Conservation (phyloP, 2,888 invertebrate genomes). For the Tanypteryx hageni region DNA sequence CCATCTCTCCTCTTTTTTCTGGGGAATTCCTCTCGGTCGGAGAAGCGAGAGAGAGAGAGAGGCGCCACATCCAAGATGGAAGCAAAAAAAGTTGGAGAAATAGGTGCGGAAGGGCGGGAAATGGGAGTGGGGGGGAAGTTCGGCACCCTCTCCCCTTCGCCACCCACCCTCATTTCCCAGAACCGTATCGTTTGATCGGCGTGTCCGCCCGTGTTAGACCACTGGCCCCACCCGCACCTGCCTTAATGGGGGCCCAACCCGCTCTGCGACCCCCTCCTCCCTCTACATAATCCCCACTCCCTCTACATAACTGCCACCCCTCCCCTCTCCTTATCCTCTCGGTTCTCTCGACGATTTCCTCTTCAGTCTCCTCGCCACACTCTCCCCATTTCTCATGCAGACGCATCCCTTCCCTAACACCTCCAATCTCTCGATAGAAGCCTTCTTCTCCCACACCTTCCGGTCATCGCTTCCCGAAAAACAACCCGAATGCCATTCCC, state of each 20-base stretch:
- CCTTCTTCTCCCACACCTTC: neutral
- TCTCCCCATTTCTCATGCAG: no score
- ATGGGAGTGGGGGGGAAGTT: no score
- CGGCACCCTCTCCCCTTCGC: neutral
- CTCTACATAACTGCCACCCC: no score
- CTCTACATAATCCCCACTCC: neutral
- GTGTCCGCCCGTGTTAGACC: slow-evolving; percentile 6
- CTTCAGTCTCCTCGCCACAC: no score
- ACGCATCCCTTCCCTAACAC: no score
- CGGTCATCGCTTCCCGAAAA: neutral
- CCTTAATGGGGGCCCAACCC: neutral
- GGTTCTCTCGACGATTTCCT: no score
- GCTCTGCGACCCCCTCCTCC: neutral
- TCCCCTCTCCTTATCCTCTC: neutral
- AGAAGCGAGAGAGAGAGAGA: neutral
- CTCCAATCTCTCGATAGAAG: neutral
- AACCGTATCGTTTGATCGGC: neutral
- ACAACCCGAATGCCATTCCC: neutral
- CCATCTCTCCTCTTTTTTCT: no score
- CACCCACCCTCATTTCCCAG: neutral
- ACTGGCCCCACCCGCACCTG: neutral
- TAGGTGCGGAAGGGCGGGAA: neutral
- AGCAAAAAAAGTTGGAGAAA: neutral
- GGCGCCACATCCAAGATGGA: neutral
- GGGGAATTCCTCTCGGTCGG: neutral